Evolutionary conservation across 1,140 invertebrate genomes (phyloP).

Genomic region (Sipha flava): DNA sequence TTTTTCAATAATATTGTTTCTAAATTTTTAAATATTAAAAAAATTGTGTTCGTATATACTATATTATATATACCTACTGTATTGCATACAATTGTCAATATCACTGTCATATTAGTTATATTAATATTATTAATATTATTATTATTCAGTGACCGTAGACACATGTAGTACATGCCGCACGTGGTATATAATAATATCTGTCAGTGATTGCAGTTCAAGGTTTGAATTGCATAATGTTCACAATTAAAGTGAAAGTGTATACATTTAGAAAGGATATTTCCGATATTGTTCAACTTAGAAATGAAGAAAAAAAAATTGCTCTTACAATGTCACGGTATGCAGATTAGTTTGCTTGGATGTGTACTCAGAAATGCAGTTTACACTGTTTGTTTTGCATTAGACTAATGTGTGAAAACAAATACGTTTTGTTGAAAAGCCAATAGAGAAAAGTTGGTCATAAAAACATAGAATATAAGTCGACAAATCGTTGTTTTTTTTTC

Average conservation of each 20-base stretch:
- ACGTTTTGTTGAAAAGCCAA: background rate
- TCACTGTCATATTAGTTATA: too few species aligned
- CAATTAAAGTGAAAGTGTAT: conserved; percentile 24
- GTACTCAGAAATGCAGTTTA: background rate
- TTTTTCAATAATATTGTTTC: too few species aligned
- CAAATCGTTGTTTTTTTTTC: background rate
- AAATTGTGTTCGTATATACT: too few species aligned
- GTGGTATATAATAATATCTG: background rate
- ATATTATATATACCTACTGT: too few species aligned
- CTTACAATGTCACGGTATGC: background rate
- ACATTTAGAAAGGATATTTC: conserved; percentile 7
- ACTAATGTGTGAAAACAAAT: background rate
- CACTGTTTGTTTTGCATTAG: background rate
- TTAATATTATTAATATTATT: background rate
- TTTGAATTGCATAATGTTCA: conserved; percentile 23
- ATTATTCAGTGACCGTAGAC: background rate
- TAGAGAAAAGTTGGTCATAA: background rate
- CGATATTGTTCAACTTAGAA: background rate
- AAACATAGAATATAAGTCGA: background rate
- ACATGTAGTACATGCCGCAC: background rate
- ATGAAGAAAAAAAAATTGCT: background rate
- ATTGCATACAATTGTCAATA: background rate
- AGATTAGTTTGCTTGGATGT: background rate
- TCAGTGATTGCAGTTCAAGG: conserved; percentile 21
- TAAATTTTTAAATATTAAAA: too few species aligned